A percentile compares a stretch with the other conserved stretches of the same genome.
phyloP scores from a whole-genome alignment of 2,113 vertebrate genomes.

The Cairina moschata region DNA sequence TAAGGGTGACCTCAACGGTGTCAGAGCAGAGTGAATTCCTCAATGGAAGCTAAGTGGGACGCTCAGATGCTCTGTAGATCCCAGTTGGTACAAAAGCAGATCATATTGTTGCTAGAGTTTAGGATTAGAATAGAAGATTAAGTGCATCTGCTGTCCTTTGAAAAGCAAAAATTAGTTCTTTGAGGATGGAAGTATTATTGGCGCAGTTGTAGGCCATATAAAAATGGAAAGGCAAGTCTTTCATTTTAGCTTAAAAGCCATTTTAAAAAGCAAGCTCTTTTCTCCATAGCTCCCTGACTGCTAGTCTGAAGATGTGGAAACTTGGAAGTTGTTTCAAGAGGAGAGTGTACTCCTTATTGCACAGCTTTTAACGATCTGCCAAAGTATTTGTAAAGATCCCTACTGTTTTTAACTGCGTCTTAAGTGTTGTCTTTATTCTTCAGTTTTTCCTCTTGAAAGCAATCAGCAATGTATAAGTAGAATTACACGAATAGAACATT shows the following conservation, averaged over 20 bases:
- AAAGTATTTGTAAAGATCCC: background rate
- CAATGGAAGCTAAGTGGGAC: background rate
- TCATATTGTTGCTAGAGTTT: background rate
- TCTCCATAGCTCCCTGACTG: background rate
- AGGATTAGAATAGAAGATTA: slow-evolving; percentile 7
- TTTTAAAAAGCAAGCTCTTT: background rate
- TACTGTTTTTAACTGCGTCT: background rate
- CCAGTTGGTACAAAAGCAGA: background rate
- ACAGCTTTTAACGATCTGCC: background rate
- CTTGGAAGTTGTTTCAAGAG: background rate
- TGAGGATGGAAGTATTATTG: background rate
- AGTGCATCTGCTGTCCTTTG: slow-evolving; percentile 20
- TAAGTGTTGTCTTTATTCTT: background rate
- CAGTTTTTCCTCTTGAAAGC: background rate
- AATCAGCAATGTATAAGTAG: background rate
- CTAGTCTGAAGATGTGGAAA: background rate
- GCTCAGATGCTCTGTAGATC: rapidly evolving
- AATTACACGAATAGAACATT: background rate
- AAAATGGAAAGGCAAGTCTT: background rate
- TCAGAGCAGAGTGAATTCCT: background rate
- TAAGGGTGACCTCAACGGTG: background rate
- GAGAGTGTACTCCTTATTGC: background rate
- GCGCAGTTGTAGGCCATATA: background rate
- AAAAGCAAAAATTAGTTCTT: background rate
- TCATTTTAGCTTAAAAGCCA: background rate